Base-by-base conservation (phyloP, 2,888 invertebrate genomes). In the Mayetiola destructor region DNA sequence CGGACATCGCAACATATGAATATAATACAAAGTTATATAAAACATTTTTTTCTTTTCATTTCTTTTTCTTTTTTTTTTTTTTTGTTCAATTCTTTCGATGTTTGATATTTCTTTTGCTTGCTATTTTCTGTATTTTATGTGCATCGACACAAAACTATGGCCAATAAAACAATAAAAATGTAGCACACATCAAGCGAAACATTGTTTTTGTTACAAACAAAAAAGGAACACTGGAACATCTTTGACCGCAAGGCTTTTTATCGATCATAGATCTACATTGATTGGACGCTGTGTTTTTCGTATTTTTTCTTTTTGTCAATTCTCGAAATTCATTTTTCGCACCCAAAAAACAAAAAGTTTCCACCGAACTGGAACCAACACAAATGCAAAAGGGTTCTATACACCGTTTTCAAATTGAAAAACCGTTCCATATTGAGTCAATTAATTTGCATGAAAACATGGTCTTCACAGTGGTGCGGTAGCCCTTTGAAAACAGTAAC, bases 181-280 rank as follows among this genome's bases (percentile, higher is more conserved):
- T 14, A 2, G 23, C n/a, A n/a, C n/a, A n/a, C n/a, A n/a, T n/a
- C n/a, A 10, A 39, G 39, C 16, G 10, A 39, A 18, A 39, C 5
- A n/a, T n/a, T n/a, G n/a, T n/a, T n/a, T n/a, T n/a, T n/a, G n/a
- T n/a, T n/a, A n/a, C n/a, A n/a, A n/a, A n/a, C n/a, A n/a, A 4
- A 8, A 3, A 39, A 3, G 20, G 3, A 39, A 3, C 16, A 18
- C 16, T 3, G 14, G 39, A 40, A 20, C 23, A 48, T 48, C 48
- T 23, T 16, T n/a, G n/a, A 48, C n/a, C 48, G 48, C 12, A 48
- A 12, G 4, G 39, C 5, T 2, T 27, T n/a, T 48, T 48, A 48
- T 48, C 48, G 48, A 48, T 48, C 48, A 48, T 27, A 48, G 48
- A 48, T 48, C 48, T 48, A 48, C n/a, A n/a, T 48, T 48, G 48